These are phyloP conservation scores for Polymixis flavicincta DNA, from an alignment of 2,888 invertebrate species.

Conservation along the genomic window DNA sequence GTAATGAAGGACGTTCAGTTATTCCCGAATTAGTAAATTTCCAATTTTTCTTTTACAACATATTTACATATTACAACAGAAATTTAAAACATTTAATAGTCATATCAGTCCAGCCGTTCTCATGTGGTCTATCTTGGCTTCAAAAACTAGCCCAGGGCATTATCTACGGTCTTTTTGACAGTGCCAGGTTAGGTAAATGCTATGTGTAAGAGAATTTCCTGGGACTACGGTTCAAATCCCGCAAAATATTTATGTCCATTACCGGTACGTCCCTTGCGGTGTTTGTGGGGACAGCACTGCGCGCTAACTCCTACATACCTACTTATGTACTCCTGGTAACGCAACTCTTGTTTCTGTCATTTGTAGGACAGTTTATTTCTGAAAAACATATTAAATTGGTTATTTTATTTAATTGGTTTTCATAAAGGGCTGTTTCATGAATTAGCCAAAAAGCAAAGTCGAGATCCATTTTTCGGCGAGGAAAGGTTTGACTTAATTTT, in stretches of 20 bases:
- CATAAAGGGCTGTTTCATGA: neutral
- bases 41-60: no score
- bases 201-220: slow-evolving; percentile 22
- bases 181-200: slow-evolving; percentile 7
- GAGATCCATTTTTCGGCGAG: neutral
- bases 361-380: neutral
- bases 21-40: no score
- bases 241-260: slow-evolving; percentile 53
- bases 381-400: neutral
- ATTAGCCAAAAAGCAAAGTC: no score
- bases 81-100: no score
- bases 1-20: no score
- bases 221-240: slow-evolving; percentile 4
- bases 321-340: slow-evolving; percentile 19
- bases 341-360: neutral
- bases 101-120: no score
- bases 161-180: neutral
- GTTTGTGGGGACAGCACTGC: slow-evolving; percentile 2
- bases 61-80: no score
- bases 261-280: slow-evolving; percentile 30
- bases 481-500: neutral
- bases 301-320: slow-evolving; percentile 9
- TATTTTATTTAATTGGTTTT: neutral
- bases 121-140: neutral
- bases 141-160: neutral